Base-by-base conservation (phyloP, 1,140 invertebrate species). In the Globodera ellingtonae region DNA sequence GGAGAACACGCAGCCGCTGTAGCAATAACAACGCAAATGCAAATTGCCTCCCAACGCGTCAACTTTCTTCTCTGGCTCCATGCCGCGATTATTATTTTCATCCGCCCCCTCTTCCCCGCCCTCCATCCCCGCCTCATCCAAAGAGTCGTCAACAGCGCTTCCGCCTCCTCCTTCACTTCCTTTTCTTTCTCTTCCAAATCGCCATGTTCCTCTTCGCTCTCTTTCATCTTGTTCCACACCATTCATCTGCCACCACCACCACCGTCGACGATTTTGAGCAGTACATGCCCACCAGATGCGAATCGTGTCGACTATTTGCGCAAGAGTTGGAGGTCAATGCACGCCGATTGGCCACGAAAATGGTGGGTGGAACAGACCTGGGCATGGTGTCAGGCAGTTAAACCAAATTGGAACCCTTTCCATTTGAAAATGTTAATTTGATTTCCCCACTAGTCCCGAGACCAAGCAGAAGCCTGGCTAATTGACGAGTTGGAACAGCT, bases 201-300 rank as follows among this genome's bases (percentile, higher is more conserved):
- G 50, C 46, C 46, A 72, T 72, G 50, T 48, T 47, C 15, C 70
- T 72, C 1, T 15, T 62, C 70, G 24, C 56, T n/a, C 75, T 81
- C 9, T 56, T 67, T 2, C 66, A 70, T 15, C 46, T 83, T 21
- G 35, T n/a, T 10, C 21, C 69, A 9, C 66, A 35, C n/a, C 24
- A 47, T 18, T 67, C 21, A 24, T 18, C n/a, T 6, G 47, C 24
- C 35, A 50, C 46, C 6, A 44, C 35, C 72, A n/a, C 15, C 24
- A 15, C 75, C 3, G 66, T 62, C 56, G 76, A 78, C 24, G 75
- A 75, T 6, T 18, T 18, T 9, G 80, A 59, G 48, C 48, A 9
- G 47, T 72, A 85, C 24, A 81, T 86, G 82, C 85, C 85, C n/a
- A 87, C 80, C n/a, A 78, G 81, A 72, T 86, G 85, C 56, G 85